A percentile compares a stretch with the other conserved stretches of the same genome.
phyloP scores from a whole-genome alignment of 2,888 invertebrate genomes.

The Beris chalybata region DNA sequence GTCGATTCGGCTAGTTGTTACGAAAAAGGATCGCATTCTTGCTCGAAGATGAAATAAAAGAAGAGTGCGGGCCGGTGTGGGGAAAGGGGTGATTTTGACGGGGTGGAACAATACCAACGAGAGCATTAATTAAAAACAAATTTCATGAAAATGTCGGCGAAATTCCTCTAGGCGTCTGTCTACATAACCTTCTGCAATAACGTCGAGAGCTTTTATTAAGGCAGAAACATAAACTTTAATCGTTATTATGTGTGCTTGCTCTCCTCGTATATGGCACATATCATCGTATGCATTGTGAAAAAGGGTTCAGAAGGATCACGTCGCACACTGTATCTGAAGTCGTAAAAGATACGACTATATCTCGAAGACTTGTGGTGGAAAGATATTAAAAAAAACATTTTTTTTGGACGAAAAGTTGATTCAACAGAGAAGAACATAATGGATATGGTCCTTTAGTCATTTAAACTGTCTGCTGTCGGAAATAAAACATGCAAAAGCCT shows the following conservation, averaged over 20 bases:
- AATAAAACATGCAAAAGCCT: too few relatives aligned
- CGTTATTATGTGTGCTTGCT: slow-evolving; percentile 20
- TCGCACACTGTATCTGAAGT: slow-evolving; percentile 10
- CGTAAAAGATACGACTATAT: slow-evolving; percentile 10
- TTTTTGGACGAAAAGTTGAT: too few relatives aligned
- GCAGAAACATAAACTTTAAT: slow-evolving; percentile 31
- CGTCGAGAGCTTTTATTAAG: slow-evolving; percentile 20
- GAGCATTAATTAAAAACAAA: slow-evolving; percentile 31
- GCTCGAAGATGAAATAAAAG: too few relatives aligned
- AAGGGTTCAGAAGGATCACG: slow-evolving; percentile 20
- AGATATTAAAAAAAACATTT: background rate
- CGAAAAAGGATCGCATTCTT: too few relatives aligned
- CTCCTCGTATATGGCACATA: slow-evolving; percentile 1
- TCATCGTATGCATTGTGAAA: slow-evolving; percentile 13
- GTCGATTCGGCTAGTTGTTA: too few relatives aligned
- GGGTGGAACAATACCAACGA: background rate
- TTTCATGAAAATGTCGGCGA: slow-evolving; percentile 29
- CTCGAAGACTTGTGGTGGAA: slow-evolving; percentile 3
- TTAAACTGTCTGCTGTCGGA: too few relatives aligned
- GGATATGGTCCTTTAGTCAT: too few relatives aligned
- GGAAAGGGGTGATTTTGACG: too few relatives aligned
- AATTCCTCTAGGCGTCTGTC: slow-evolving; percentile 31
- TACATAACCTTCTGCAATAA: slow-evolving; percentile 3
- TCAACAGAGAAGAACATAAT: too few relatives aligned
- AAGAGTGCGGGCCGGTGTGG: too few relatives aligned